These are phyloP conservation scores for Tamias sibiricus DNA, from an alignment of 2,113 vertebrate species.

Conservation along the genomic window DNA sequence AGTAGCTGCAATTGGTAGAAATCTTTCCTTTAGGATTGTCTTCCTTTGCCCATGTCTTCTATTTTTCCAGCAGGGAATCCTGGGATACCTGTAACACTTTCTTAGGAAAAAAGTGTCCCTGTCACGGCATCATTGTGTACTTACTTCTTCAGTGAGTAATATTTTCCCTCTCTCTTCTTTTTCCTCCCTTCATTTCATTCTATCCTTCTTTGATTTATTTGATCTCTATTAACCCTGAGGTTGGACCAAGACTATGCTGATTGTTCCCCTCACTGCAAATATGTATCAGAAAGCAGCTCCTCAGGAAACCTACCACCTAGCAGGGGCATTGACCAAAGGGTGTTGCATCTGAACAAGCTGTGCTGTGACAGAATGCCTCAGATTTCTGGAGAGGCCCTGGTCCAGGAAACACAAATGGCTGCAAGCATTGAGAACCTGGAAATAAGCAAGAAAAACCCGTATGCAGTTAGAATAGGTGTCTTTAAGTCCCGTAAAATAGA, in stretches of 20 bases:
- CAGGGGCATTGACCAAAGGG: not conserved
- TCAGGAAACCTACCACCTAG: not conserved
- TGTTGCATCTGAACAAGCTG: not conserved
- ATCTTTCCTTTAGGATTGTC: not conserved
- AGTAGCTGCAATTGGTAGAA: not conserved
- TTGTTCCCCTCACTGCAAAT: not conserved
- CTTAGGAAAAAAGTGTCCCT: not conserved
- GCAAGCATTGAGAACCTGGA: not conserved
- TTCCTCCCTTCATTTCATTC: not conserved
- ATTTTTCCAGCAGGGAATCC: not conserved
- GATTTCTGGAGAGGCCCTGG: not conserved
- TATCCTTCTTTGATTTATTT: not conserved
- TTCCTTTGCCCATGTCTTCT: not conserved
- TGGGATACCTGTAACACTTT: not conserved
- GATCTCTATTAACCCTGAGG: not conserved
- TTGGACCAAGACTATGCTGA: not conserved
- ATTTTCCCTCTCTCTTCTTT: not conserved
- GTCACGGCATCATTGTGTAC: not conserved
- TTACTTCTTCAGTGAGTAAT: not conserved
- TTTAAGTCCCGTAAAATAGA: not conserved
- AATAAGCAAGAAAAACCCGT: not conserved
- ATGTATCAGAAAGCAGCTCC: not conserved
- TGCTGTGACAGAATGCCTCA: not conserved
- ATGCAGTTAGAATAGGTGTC: not conserved
- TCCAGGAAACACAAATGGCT: not conserved